Conservation (phyloP, 2,888 invertebrate species). For the Sceliomorpha sp. region DNA sequence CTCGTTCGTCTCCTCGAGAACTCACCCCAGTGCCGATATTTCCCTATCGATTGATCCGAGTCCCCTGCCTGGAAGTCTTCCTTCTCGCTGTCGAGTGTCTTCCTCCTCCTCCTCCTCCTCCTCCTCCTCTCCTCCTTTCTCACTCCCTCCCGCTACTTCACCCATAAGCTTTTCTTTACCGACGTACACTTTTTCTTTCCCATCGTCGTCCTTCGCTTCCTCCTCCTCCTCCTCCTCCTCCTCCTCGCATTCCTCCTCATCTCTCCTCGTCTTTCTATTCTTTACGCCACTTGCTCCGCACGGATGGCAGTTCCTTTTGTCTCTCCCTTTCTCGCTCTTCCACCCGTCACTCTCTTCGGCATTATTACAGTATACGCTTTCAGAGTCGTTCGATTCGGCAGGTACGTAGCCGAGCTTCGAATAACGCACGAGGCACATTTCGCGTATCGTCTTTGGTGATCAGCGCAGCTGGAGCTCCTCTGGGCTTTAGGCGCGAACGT, state of each 20-base stretch:
- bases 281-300: constrained; percentile 50
- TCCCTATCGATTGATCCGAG: constrained; percentile 78
- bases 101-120: constrained; percentile 22
- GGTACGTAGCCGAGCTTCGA: constrained; percentile 46
- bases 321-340: constrained; percentile 22
- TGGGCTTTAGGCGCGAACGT: constrained; percentile 25
- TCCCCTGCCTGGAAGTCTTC: constrained; percentile 59
- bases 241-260: constrained; percentile 16
- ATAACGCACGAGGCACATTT: constrained; percentile 40
- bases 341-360: constrained; percentile 19
- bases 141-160: constrained; percentile 32
- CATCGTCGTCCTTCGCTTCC: too few relatives aligned
- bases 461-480: constrained; percentile 34
- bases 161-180: constrained; percentile 53
- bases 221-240: constrained; percentile 10
- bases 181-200: too few relatives aligned
- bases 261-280: constrained; percentile 43
- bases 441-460: constrained; percentile 32
- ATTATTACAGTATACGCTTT: constrained; percentile 60
- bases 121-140: constrained; percentile 22
- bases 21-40: constrained; percentile 73
- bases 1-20: constrained; percentile 62
- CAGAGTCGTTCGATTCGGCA: constrained; percentile 42
- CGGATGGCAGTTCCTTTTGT: too few relatives aligned
- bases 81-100: constrained; percentile 49